Conservation (phyloP, 2,888 invertebrate species). For the Pandemis corylana region DNA sequence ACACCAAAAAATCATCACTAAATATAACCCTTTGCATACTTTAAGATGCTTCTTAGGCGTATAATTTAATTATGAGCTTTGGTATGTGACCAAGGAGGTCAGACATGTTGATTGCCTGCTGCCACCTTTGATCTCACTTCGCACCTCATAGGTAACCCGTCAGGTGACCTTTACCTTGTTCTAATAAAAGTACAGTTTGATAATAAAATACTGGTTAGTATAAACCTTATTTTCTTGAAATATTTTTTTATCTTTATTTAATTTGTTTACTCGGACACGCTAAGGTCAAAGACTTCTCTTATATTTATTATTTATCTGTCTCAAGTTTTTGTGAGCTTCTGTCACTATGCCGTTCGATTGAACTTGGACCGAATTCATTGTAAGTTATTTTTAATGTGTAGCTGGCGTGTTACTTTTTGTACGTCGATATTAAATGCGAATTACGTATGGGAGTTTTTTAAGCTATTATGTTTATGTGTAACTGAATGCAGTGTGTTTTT, state of each 20-base stretch:
- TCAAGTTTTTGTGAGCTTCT: slow-evolving; percentile 41
- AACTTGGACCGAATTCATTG: slow-evolving; percentile 73
- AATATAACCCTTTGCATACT: not conserved
- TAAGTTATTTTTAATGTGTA: slow-evolving; percentile 64
- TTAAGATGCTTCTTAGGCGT: not conserved
- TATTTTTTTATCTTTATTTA: not conserved
- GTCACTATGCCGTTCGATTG: slow-evolving; percentile 49
- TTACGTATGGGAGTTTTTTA: slow-evolving; percentile 40
- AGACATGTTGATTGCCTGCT: not conserved
- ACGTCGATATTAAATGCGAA: slow-evolving; percentile 38
- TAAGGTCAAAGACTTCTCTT: no score
- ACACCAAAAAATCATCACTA: not conserved
- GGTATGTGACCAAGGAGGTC: not conserved
- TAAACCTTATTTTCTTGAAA: no score
- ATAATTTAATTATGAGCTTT: not conserved
- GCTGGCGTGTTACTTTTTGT: slow-evolving; percentile 52
- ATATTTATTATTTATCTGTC: slow-evolving; percentile 1
- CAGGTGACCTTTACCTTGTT: no score
- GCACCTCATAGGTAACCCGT: no score
- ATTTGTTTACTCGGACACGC: no score
- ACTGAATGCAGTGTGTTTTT: slow-evolving; percentile 7
- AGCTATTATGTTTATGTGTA: slow-evolving; percentile 27
- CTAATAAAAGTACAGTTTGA: no score
- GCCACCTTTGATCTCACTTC: not conserved
- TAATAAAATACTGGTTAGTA: no score